Evolutionary conservation across 2,797 vertebrate genomes (phyloP).

Genomic region (Lagorchestes hirsutus): DNA sequence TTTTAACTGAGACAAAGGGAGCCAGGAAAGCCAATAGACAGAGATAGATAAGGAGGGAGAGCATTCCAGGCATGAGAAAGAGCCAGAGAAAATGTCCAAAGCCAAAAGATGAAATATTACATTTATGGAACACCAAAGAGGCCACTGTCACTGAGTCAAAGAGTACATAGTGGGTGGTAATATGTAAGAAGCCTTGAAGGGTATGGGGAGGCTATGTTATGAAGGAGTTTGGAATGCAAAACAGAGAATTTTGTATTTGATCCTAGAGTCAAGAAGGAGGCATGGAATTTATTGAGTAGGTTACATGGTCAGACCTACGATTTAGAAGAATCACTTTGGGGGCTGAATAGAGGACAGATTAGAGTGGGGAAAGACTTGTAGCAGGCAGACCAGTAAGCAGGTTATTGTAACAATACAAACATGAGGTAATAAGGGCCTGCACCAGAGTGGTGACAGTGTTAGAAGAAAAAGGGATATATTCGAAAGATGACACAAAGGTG

Average conservation of each 20-base stretch:
- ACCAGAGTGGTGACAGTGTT: background rate
- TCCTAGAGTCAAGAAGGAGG: background rate
- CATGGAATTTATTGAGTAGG: background rate
- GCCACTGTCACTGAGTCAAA: background rate
- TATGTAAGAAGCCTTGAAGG: background rate
- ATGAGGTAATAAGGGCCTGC: background rate
- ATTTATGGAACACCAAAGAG: background rate
- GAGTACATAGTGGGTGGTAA: background rate
- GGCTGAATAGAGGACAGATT: background rate
- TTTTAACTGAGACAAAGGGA: background rate
- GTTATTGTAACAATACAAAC: background rate
- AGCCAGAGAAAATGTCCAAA: background rate
- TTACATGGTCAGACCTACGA: background rate
- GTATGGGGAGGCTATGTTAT: background rate
- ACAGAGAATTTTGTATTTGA: background rate
- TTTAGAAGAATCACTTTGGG: background rate
- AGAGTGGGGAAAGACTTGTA: background rate
- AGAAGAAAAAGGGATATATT: background rate
- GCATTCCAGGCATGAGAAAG: background rate
- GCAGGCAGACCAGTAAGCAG: background rate
- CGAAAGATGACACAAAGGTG: background rate
- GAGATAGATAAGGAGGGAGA: background rate
- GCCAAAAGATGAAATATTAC: background rate
- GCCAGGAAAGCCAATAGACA: background rate
- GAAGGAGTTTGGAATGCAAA: background rate